Evolutionary conservation across 1,140 invertebrate genomes (phyloP).

Genomic region (Drosophila rhopaloa): DNA sequence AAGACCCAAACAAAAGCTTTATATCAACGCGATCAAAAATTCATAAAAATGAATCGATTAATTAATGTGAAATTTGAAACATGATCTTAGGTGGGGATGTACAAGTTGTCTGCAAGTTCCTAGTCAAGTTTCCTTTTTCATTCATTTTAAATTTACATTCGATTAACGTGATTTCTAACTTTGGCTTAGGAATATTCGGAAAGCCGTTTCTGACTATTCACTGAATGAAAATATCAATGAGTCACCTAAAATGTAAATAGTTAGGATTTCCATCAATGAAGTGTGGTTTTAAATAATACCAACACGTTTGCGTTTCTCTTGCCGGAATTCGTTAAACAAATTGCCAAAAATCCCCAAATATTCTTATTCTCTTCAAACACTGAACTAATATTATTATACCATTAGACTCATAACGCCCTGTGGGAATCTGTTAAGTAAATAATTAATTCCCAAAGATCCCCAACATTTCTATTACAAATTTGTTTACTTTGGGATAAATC

Average conservation of each 20-base stretch:
- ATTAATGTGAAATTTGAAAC: constrained; percentile 23
- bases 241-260: constrained; percentile 5
- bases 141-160: neutral
- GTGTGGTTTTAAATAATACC: constrained; percentile 12
- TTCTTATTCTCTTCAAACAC: constrained; percentile 11
- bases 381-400: constrained; percentile 29
- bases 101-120: neutral
- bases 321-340: constrained; percentile 40
- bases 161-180: constrained; percentile 8
- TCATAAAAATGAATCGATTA: constrained; percentile 32
- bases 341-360: constrained; percentile 35
- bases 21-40: constrained; percentile 39
- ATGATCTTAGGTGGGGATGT: constrained; percentile 13
- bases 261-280: constrained; percentile 25
- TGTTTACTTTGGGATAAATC: constrained; percentile 29
- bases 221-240: constrained; percentile 26
- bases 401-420: constrained; percentile 16
- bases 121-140: constrained; percentile 18
- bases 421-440: constrained; percentile 29
- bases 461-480: constrained; percentile 61
- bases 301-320: constrained; percentile 36
- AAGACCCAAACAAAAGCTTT: constrained; percentile 21
- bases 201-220: constrained; percentile 12
- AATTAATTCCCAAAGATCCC: constrained; percentile 25
- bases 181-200: neutral